phyloP scores from a whole-genome alignment of 2,797 vertebrate species.

The Synaphobranchus kaupii region DNA sequence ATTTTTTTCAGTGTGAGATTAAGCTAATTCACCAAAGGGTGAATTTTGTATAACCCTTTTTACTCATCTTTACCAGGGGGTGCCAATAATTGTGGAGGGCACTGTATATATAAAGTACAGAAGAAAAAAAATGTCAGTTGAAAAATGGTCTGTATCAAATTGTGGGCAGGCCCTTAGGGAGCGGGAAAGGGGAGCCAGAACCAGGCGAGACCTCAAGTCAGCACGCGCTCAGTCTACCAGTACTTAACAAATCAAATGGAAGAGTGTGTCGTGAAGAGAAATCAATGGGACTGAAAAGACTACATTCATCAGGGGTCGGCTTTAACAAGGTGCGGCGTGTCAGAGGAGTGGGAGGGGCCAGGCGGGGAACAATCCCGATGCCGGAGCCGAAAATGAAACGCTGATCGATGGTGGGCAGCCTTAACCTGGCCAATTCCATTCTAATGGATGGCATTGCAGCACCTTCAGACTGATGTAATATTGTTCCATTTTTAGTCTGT shows the following conservation, averaged over 20 bases:
- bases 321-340: constrained; percentile 45
- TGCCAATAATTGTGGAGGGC: no score
- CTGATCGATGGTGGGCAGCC: constrained; percentile 51
- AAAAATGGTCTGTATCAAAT: constrained; percentile 64
- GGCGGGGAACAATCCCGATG: constrained; percentile 52
- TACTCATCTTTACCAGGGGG: no score
- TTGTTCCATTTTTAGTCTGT: constrained; percentile 4
- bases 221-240: constrained; percentile 49
- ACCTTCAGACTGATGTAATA: not conserved
- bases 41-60: no score
- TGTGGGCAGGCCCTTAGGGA: constrained; percentile 52
- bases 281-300: constrained; percentile 64
- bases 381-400: constrained; percentile 48
- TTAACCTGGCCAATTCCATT: constrained; percentile 45
- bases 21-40: no score
- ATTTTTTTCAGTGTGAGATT: no score
- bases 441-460: constrained; percentile 49
- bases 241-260: constrained; percentile 70
- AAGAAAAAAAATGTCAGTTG: constrained; percentile 48
- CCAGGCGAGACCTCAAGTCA: constrained; percentile 53
- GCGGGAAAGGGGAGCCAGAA: constrained; percentile 30
- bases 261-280: constrained; percentile 65
- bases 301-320: constrained; percentile 59
- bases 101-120: constrained; percentile 28
- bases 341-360: constrained; percentile 44